Conservation (phyloP, 2,113 vertebrate species). For the Acrocephalus arundinaceus region DNA sequence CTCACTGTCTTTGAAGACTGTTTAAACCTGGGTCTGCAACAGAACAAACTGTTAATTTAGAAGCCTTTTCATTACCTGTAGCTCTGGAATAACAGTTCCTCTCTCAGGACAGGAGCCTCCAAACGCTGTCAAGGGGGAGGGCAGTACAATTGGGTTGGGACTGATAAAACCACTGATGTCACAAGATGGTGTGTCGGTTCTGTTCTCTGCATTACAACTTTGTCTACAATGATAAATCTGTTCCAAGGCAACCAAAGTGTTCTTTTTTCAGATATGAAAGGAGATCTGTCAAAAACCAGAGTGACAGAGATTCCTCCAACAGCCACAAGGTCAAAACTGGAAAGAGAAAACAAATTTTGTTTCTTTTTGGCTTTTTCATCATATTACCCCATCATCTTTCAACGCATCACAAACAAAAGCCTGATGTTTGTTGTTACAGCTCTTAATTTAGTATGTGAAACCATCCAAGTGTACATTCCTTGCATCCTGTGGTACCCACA, state of each 20-base stretch:
- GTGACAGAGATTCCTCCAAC: slow-evolving; percentile 90
- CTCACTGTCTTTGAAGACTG: background rate
- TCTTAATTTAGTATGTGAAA: background rate
- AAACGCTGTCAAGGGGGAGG: slow-evolving; percentile 91
- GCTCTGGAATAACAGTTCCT: slow-evolving; percentile 89
- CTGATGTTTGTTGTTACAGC: background rate
- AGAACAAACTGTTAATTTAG: background rate
- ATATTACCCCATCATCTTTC: background rate
- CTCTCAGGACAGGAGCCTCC: slow-evolving; percentile 90
- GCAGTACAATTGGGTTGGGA: slow-evolving; percentile 92
- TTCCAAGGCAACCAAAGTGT: slow-evolving; percentile 97
- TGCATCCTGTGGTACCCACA: background rate
- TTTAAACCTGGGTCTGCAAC: background rate
- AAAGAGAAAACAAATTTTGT: slow-evolving; percentile 43
- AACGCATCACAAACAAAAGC: background rate
- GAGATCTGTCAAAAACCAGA: slow-evolving; percentile 93
- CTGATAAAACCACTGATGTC: slow-evolving; percentile 87
- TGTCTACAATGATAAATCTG: slow-evolving; percentile 91
- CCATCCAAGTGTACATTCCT: background rate
- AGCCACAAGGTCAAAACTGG: slow-evolving; percentile 95
- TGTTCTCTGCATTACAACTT: slow-evolving; percentile 89
- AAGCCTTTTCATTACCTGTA: slow-evolving; percentile 80
- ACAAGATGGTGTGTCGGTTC: slow-evolving; percentile 77
- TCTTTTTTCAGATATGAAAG: slow-evolving; percentile 89
- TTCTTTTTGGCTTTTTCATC: background rate